These are phyloP conservation scores for Propithecus deckenii DNA, from an alignment of 2,797 vertebrate species.

Conservation along the genomic window DNA sequence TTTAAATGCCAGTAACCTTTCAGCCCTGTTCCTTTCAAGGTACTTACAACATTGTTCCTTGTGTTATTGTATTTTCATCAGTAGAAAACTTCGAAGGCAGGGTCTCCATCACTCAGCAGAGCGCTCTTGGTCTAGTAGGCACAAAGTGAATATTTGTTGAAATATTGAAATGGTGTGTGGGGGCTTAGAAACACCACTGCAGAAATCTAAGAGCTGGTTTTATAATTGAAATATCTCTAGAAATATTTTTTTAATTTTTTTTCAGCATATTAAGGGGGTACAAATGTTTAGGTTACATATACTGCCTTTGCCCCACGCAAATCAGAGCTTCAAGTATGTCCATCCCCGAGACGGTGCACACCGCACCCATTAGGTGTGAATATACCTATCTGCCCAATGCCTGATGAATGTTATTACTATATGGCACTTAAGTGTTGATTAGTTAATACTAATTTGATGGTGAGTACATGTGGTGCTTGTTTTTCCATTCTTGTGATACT, in stretches of 20 bases:
- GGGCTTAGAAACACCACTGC: not conserved
- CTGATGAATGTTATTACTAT: too few relatives aligned
- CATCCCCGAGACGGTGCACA: too few relatives aligned
- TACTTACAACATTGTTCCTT: not conserved
- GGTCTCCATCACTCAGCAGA: not conserved
- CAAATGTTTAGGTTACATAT: too few relatives aligned
- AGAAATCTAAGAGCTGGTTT: not conserved
- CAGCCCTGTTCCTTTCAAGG: not conserved
- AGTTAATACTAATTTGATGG: too few relatives aligned
- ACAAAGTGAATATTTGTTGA: not conserved
- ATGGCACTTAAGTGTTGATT: too few relatives aligned
- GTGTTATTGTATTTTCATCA: not conserved
- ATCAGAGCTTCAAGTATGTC: too few relatives aligned
- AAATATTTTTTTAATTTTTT: not conserved
- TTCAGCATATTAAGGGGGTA: too few relatives aligned
- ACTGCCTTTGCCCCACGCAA: too few relatives aligned
- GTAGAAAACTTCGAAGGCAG: not conserved
- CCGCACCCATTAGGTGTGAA: too few relatives aligned
- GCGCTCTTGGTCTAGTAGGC: not conserved
- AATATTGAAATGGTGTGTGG: not conserved
- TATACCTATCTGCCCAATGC: too few relatives aligned
- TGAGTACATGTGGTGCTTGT: too few relatives aligned
- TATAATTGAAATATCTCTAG: not conserved
- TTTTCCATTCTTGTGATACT: too few relatives aligned
- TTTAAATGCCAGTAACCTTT: not conserved